phyloP scores from a whole-genome alignment of 2,113 vertebrate species.

The Paedocypris sp. region DNA sequence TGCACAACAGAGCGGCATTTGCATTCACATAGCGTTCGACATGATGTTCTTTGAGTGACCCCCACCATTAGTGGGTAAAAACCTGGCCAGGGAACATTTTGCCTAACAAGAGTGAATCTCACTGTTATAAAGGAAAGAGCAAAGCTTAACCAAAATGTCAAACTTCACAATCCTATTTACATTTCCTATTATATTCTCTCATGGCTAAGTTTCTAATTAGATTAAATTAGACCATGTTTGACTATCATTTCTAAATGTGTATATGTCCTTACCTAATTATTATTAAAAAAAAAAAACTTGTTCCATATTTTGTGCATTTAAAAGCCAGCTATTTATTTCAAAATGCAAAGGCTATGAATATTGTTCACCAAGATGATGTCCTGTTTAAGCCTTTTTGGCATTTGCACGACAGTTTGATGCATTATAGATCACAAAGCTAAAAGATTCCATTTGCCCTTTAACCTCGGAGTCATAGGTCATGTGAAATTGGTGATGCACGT shows the following conservation, averaged over 20 bases:
- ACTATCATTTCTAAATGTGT: too few species aligned
- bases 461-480: neutral
- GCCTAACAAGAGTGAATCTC: conserved; percentile 46
- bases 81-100: conserved; percentile 39
- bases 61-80: conserved; percentile 43
- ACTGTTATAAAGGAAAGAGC: conserved; percentile 22
- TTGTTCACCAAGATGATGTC: too few species aligned
- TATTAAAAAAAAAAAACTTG: too few species aligned
- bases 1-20: conserved; percentile 43
- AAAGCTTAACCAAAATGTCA: conserved; percentile 31
- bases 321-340: too few species aligned
- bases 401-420: neutral
- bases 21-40: conserved; percentile 46
- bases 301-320: neutral
- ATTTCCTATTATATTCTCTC: too few species aligned
- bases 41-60: conserved; percentile 40
- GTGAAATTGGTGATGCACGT: neutral
- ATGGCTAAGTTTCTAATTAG: conserved; percentile 10
- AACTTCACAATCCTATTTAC: too few species aligned
- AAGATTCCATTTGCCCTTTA: neutral
- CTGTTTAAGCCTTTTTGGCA: neutral
- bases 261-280: too few species aligned
- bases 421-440: neutral
- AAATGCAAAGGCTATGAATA: too few species aligned
- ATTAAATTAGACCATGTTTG: conserved; percentile 13